Conservation (phyloP, 2,113 vertebrate species). For the Macrotis lagotis region DNA sequence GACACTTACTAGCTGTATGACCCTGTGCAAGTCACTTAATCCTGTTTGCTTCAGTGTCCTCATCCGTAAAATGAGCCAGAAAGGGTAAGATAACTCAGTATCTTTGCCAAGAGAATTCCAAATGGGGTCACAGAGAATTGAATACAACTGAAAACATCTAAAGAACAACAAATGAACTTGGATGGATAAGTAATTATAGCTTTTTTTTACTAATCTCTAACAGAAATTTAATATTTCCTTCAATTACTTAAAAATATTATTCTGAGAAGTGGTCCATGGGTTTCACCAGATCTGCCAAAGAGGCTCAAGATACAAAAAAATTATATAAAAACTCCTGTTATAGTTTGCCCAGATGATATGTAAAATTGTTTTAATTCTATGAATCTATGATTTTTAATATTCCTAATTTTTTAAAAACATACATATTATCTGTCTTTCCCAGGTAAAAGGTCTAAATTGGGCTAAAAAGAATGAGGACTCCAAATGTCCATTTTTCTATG, state of each 20-base stretch:
- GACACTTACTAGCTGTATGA: not conserved
- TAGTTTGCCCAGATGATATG: not conserved
- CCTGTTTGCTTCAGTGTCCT: too few species aligned
- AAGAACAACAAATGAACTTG: not conserved
- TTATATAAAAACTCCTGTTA: not conserved
- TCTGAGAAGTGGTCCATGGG: not conserved
- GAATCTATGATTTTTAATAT: not conserved
- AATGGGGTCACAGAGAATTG: not conserved
- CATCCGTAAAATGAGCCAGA: too few species aligned
- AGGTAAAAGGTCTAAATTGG: not conserved
- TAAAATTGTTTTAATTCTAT: not conserved
- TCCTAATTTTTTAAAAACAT: not conserved
- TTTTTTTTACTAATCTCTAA: not conserved
- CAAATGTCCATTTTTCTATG: not conserved
- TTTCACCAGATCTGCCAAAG: not conserved
- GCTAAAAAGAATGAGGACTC: not conserved
- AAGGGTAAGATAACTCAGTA: too few species aligned
- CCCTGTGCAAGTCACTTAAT: too few species aligned
- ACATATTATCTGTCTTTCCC: not conserved
- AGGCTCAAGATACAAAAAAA: not conserved
- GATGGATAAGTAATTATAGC: not conserved
- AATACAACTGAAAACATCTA: not conserved
- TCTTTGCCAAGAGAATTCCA: not conserved
- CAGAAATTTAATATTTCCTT: not conserved
- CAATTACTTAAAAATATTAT: not conserved